Evolutionary conservation across 1,140 invertebrate genomes (phyloP), one percentile per base, ranked within the genome.

Genomic region (Aphelinus atriplicis): DNA sequence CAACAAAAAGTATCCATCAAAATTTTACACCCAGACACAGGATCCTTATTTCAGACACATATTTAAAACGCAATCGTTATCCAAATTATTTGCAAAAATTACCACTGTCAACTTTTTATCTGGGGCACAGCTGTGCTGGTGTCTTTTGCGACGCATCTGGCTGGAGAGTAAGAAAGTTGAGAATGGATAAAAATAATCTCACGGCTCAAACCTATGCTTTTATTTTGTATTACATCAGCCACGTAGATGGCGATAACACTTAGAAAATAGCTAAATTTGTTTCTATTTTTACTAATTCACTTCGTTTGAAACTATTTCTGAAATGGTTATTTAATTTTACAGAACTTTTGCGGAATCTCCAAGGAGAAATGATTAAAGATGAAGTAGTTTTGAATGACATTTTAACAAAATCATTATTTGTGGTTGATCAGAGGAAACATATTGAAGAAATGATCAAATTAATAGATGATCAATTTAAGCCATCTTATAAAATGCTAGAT

Each of bases 161-260:
- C 26, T 26, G 26, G 26, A 26, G 26, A 26, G 26, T 94, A 57
- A 74, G 85, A 4, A 83, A 91, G 3, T 91, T 95, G 82, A 81
- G 90, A 47, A 87, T 91, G 74, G 90, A 92, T 80, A 81, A 87
- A 1, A 81, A 96, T 1, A 77, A 81, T 69, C 86, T 90, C 0
- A 91, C 90, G 80, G 82, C 91, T 9, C 91, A 95, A 83, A 92
- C 91, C 2, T 96, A 91, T 85, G 91, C 91, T 2, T 90, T 90
- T 3, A 85, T 93, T 47, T 92, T 96, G 75, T 92, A 95, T 82
- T 94, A 93, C 80, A 81, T 95, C 2, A 92, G 91, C 2, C 85
- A 86, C 56, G 65, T 73, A 2, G 61, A 58, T 57, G 53, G 68
- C 51, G 46, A 53, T 3, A 10, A 56, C 57, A 1, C 45, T 9